Base-by-base conservation (phyloP, 2,888 invertebrate species). In the Drosophila trichaetosa region DNA sequence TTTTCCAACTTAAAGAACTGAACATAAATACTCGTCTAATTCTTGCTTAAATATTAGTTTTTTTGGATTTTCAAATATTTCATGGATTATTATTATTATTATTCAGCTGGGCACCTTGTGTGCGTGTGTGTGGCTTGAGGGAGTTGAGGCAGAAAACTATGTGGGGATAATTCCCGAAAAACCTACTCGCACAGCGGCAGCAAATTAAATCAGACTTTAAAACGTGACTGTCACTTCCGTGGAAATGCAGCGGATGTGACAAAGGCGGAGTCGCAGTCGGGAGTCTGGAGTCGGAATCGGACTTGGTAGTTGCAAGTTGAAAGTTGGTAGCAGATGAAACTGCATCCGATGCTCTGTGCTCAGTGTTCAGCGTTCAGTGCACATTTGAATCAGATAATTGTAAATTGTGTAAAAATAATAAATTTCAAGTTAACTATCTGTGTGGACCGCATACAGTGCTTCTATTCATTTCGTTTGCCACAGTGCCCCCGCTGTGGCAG, bases 361-460 rank as follows among this genome's bases (percentile, higher is more conserved):
- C 59, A 56, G 18, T 21, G 33, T 8, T 31, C 38, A 49, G 53
- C 48, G 38, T 33, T 24, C 51, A 24, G 33, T 85, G 82, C 83
- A 82, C 86, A 86, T 86, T 84, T 82, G 88, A 89, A 88, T 88
- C 88, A 86, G 88, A 88, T 88, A 89, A 87, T 87, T 87, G 86
- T 88, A 86, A 89, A 89, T 89, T 87, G 83, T 88, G 87, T 86
- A 88, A 88, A 88, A 88, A 88, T 88, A 88, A 88, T 88, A 88
- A 89, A 89, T 88, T 88, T 89, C 71, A 81, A 87, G 87, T 88
- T 89, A 88, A 88, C 89, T 88, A 87, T 88, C 84, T 80, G 83
- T 80, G 83, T 64, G 82, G 87, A 88, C 88, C 87, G 64, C 87
- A 88, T 87, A 79, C 77, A 72, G 83, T 65, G 79, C 67, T 74